phyloP scores from a whole-genome alignment of 2,113 vertebrate species.

The Sprattus sprattus region DNA sequence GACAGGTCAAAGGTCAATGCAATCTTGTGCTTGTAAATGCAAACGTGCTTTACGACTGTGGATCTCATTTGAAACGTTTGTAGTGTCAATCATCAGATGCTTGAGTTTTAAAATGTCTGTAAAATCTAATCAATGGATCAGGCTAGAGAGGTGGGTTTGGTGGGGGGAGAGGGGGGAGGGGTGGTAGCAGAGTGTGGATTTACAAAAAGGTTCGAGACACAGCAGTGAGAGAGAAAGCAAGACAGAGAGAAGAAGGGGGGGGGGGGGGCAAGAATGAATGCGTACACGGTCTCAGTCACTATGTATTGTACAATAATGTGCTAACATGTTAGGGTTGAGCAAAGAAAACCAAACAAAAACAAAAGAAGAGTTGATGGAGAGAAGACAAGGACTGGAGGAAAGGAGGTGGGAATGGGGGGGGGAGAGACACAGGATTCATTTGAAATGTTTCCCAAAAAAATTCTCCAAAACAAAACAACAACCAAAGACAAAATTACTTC shows the following conservation, averaged over 20 bases:
- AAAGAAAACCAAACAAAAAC: conserved; percentile 40
- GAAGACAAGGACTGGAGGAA: conserved; percentile 51
- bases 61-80: conserved; percentile 47
- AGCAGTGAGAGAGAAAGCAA: conserved; percentile 36
- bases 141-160: conserved; percentile 29
- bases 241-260: conserved; percentile 44
- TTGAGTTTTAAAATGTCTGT: conserved; percentile 53
- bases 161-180: conserved; percentile 41
- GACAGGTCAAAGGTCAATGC: conserved; percentile 53
- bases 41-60: conserved; percentile 49
- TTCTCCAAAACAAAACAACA: conserved; percentile 7
- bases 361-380: conserved; percentile 58
- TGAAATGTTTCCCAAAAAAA: conserved; percentile 61
- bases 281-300: conserved; percentile 63
- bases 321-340: conserved; percentile 36
- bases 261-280: conserved; percentile 44
- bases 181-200: conserved; percentile 50
- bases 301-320: conserved; percentile 63
- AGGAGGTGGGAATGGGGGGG: conserved; percentile 48
- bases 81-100: conserved; percentile 55
- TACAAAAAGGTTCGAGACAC: conserved; percentile 58
- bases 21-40: conserved; percentile 71
- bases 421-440: conserved; percentile 45
- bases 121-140: conserved; percentile 52
- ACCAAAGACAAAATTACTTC: conserved; percentile 64